Conservation (phyloP, 2,113 vertebrate genomes). For the Otolemur garnettii region DNA sequence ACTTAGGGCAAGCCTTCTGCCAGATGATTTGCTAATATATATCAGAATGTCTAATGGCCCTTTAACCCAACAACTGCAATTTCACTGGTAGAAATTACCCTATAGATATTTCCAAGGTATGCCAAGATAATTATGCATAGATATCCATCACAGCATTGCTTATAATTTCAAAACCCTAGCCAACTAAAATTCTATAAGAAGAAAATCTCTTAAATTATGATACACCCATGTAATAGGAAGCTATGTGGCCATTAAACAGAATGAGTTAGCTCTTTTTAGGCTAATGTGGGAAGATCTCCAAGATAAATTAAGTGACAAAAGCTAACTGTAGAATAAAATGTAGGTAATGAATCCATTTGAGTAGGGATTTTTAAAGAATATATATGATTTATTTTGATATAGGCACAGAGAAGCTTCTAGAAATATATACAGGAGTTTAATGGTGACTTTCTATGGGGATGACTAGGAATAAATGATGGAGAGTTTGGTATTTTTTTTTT, state of each 20-base stretch:
- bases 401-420: constrained; percentile 27
- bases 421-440: neutral
- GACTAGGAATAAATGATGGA: constrained; percentile 22
- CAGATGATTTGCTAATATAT: neutral
- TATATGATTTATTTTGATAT: constrained; percentile 15
- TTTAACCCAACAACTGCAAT: neutral
- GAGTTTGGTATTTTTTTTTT: neutral
- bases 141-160: neutral
- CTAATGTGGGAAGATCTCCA: neutral
- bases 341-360: constrained; percentile 4
- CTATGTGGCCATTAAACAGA: constrained; percentile 38
- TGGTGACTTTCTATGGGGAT: constrained; percentile 21
- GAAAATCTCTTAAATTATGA: constrained; percentile 1
- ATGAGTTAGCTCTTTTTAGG: neutral
- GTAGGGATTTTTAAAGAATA: neutral
- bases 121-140: neutral
- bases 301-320: constrained; percentile 2
- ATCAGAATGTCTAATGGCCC: neutral
- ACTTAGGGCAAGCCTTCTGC: neutral
- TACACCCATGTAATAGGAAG: neutral
- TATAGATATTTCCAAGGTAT: constrained; percentile 39
- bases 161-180: constrained; percentile 57
- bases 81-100: neutral
- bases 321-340: constrained; percentile 35
- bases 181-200: constrained; percentile 53